A percentile compares a stretch with the other conserved stretches of the same genome.
phyloP scores from a whole-genome alignment of 1,140 invertebrate genomes.

The Drosophila sulfurigaster region DNA sequence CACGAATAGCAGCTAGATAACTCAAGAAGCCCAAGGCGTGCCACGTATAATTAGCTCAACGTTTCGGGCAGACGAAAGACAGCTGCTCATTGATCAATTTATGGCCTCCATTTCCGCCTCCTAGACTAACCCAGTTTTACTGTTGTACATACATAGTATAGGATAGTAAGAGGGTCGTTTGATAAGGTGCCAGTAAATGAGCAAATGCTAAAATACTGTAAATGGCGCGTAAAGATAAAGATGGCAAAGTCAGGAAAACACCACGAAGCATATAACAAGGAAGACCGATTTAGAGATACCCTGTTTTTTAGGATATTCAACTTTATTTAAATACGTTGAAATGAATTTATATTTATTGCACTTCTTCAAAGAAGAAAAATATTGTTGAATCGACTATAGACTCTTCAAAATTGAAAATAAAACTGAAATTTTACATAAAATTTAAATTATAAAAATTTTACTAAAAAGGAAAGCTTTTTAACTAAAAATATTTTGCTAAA shows the following conservation, averaged over 20 bases:
- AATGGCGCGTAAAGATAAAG: conserved; percentile 66
- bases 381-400: too few species aligned
- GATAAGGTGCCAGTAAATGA: conserved; percentile 55
- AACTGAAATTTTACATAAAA: too few species aligned
- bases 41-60: conserved; percentile 72
- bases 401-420: too few species aligned
- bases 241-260: background rate
- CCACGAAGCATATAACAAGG: background rate
- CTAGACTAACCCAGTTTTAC: conserved; percentile 52
- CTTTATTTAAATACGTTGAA: too few species aligned
- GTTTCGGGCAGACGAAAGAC: conserved; percentile 9
- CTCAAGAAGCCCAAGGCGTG: conserved; percentile 67
- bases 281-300: too few species aligned
- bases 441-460: too few species aligned
- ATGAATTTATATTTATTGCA: too few species aligned
- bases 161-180: conserved; percentile 25
- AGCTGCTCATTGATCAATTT: conserved; percentile 68
- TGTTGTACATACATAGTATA: background rate
- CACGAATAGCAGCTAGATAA: conserved; percentile 7
- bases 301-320: too few species aligned
- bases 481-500: too few species aligned
- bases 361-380: too few species aligned
- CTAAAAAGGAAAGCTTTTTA: too few species aligned
- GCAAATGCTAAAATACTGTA: conserved; percentile 46
- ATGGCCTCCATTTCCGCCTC: conserved; percentile 32